A percentile compares a stretch with the other conserved stretches of the same genome.
These are phyloP conservation scores for Caenorhabditis sinica DNA, from an alignment of 2,888 invertebrate genomes.

Conservation along the genomic window DNA sequence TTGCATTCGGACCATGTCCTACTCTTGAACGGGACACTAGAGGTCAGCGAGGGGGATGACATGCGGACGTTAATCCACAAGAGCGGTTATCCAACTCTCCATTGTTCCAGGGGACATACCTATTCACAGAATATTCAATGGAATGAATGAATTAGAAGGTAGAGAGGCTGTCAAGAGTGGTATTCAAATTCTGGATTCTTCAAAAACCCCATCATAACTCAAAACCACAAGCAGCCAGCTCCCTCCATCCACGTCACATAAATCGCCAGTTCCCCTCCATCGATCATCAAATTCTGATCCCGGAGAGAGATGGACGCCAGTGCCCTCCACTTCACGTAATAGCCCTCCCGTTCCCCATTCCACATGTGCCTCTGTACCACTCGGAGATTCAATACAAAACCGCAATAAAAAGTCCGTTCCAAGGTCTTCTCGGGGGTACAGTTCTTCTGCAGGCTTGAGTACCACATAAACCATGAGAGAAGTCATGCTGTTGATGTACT, in stretches of 20 bases:
- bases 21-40: constrained; percentile 37
- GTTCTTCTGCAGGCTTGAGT: constrained; percentile 15
- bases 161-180: background rate
- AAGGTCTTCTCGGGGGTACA: constrained; percentile 55
- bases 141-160: constrained; percentile 10
- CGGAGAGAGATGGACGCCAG: constrained; percentile 43
- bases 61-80: constrained; percentile 48
- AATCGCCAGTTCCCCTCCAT: constrained; percentile 29
- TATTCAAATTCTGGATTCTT: constrained; percentile 4
- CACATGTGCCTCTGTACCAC: constrained; percentile 33
- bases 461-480: constrained; percentile 24
- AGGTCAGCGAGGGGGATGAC: constrained; percentile 48
- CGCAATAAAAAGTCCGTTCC: constrained; percentile 61
- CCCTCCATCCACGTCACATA: constrained; percentile 37
- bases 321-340: constrained; percentile 49
- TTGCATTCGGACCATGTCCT: constrained; percentile 20
- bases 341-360: constrained; percentile 43
- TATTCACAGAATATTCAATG: constrained; percentile 48
- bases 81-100: constrained; percentile 29
- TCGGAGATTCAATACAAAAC: constrained; percentile 50
- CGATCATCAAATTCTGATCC: constrained; percentile 51
- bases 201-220: constrained; percentile 11
- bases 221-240: constrained; percentile 7
- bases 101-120: constrained; percentile 42
- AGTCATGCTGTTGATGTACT: constrained; percentile 25